A percentile compares a stretch with the other conserved stretches of the same genome.
These are phyloP conservation scores for Zele albiditarsus DNA, from an alignment of 2,888 invertebrate species.

Conservation along the genomic window DNA sequence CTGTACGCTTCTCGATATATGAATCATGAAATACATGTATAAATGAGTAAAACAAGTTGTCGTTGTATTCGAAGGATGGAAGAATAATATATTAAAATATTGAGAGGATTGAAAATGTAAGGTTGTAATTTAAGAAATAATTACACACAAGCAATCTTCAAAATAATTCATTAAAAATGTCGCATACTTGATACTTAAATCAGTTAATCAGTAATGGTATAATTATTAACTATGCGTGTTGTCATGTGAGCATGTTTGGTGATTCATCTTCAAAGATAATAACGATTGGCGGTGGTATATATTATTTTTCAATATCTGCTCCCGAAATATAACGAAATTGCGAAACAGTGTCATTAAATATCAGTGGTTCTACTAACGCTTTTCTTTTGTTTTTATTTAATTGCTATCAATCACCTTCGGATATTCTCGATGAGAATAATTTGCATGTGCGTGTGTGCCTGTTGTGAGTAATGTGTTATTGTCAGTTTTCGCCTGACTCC, in stretches of 20 bases:
- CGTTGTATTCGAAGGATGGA: background rate
- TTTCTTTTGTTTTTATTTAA: conserved; percentile 19
- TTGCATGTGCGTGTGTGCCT: conserved; percentile 26
- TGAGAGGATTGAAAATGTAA: background rate
- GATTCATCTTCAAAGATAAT: conserved; percentile 48
- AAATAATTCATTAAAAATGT: conserved; percentile 72
- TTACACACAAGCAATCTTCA: conserved; percentile 60
- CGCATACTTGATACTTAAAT: conserved; percentile 67
- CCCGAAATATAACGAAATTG: conserved; percentile 9
- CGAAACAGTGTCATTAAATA: conserved; percentile 30
- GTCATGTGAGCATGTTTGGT: conserved; percentile 66
- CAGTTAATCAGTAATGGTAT: conserved; percentile 61
- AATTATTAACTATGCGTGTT: conserved; percentile 68
- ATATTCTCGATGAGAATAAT: background rate
- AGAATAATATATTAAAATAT: background rate
- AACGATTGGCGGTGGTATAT: conserved; percentile 42
- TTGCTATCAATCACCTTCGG: background rate
- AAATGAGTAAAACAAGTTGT: conserved; percentile 40
- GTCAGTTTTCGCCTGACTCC: conserved; percentile 65
- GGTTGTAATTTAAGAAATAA: conserved; percentile 32
- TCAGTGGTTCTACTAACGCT: conserved; percentile 8
- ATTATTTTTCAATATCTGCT: conserved; percentile 6
- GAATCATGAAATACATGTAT: conserved; percentile 55
- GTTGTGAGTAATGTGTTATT: conserved; percentile 57
- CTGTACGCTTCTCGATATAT: conserved; percentile 49